phyloP scores from a whole-genome alignment of 1,140 invertebrate genomes.

The Drosophila chauvacae region DNA sequence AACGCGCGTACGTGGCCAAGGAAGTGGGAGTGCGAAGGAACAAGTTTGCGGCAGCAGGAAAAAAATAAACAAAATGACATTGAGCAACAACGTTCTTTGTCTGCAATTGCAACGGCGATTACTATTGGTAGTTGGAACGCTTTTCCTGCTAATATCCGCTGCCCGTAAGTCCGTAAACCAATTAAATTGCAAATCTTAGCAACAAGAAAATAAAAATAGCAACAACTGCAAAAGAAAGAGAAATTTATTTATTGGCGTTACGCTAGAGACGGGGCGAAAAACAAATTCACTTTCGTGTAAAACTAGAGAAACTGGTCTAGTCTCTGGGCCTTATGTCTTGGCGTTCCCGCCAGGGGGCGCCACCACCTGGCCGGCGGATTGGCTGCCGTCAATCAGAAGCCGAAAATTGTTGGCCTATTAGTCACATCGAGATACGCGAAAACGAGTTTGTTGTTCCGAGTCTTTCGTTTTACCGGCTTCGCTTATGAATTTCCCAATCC shows the following conservation, averaged over 20 bases:
- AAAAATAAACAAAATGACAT: constrained; percentile 38
- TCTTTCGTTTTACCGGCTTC: constrained; percentile 23
- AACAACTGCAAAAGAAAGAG: constrained; percentile 58
- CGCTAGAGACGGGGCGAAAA: constrained; percentile 57
- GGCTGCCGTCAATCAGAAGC: constrained; percentile 34
- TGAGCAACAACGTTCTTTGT: constrained; percentile 60
- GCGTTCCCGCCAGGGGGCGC: constrained; percentile 37
- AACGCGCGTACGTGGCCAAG: constrained; percentile 39
- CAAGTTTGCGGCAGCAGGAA: constrained; percentile 18
- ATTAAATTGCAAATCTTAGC: constrained; percentile 12
- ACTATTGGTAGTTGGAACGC: constrained; percentile 27
- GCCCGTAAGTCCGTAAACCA: constrained; percentile 45
- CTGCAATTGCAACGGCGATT: constrained; percentile 44
- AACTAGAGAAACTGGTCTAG: constrained; percentile 79
- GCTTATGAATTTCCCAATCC: background rate
- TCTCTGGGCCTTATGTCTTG: constrained; percentile 13
- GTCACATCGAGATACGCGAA: constrained; percentile 35
- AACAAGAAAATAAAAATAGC: constrained; percentile 1
- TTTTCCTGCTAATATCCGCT: constrained; percentile 49
- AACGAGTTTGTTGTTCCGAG: constrained; percentile 37
- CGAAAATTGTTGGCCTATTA: constrained; percentile 44
- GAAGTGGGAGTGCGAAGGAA: constrained; percentile 27
- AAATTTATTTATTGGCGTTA: constrained; percentile 61
- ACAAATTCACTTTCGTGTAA: constrained; percentile 81
- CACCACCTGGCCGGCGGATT: constrained; percentile 17